A percentile compares a stretch with the other conserved stretches of the same genome.
Evolutionary conservation across 2,797 vertebrate species (phyloP).

Genomic region (Molossus alvarezi): DNA sequence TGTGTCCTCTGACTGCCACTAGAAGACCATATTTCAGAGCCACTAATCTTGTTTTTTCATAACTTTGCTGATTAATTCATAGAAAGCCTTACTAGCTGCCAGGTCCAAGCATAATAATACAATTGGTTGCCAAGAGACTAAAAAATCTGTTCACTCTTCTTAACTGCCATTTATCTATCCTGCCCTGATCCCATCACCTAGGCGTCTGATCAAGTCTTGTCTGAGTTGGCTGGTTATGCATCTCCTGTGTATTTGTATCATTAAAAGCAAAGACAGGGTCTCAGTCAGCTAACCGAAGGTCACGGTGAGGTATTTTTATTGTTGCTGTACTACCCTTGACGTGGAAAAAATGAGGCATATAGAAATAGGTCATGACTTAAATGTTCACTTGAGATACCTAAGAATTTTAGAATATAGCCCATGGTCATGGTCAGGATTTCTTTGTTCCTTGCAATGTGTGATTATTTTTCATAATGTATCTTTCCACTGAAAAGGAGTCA

Average conservation of each 20-base stretch:
- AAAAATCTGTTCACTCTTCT: conserved; percentile 53
- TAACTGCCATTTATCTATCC: not conserved
- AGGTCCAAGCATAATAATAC: conserved; percentile 70
- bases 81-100: conserved; percentile 71
- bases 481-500: not conserved
- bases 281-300: conserved; percentile 6
- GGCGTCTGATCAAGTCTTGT: not conserved
- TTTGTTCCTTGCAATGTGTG: conserved; percentile 39
- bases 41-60: conserved; percentile 67
- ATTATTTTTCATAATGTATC: conserved; percentile 9
- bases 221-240: conserved; percentile 18
- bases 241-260: conserved; percentile 8
- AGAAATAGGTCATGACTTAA: not conserved
- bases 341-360: not conserved
- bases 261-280: conserved; percentile 36
- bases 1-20: not conserved
- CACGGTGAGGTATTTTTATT: not conserved
- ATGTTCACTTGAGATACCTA: not conserved
- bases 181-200: not conserved
- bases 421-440: not conserved
- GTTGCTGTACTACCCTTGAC: not conserved
- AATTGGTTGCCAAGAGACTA: conserved; percentile 75
- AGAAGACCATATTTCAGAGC: conserved; percentile 3
- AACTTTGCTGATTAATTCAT: conserved; percentile 75
- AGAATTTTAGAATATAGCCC: conserved; percentile 36